Evolutionary conservation across 1,140 invertebrate genomes (phyloP).

Genomic region (Formica exsecta): DNA sequence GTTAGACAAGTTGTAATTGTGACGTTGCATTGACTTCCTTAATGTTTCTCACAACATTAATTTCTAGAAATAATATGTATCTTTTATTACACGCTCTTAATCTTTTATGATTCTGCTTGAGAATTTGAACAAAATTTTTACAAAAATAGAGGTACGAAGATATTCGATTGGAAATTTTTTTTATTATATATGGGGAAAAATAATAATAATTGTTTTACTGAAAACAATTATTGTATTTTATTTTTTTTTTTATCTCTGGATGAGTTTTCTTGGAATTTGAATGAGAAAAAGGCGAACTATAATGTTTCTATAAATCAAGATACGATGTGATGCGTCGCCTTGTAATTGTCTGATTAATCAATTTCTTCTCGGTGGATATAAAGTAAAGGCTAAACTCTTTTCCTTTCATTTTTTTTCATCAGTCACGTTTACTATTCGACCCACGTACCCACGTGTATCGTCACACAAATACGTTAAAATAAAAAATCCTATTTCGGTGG

Average conservation of each 20-base stretch:
- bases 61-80: background rate
- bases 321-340: background rate
- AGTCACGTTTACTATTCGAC: slow-evolving; percentile 40
- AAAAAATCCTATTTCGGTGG: background rate
- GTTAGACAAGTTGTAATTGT: background rate
- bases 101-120: slow-evolving; percentile 1
- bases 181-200: background rate
- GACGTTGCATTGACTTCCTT: background rate
- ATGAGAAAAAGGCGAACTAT: background rate
- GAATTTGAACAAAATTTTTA: slow-evolving; percentile 1
- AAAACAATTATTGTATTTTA: background rate
- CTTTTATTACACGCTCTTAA: background rate
- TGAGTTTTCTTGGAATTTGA: slow-evolving; percentile 25
- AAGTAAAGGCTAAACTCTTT: slow-evolving; percentile 12
- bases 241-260: background rate
- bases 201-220: background rate
- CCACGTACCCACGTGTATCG: background rate
- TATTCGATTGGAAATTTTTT: background rate
- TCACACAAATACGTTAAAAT: slow-evolving; percentile 3
- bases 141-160: background rate
- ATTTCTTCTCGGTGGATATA: slow-evolving; percentile 17
- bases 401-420: slow-evolving; percentile 20
- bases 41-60: background rate
- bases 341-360: slow-evolving; percentile 47
- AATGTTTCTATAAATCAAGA: slow-evolving; percentile 1